Evolutionary conservation across 2,113 vertebrate species (phyloP).

Genomic region (Notarius quadriscutis): DNA sequence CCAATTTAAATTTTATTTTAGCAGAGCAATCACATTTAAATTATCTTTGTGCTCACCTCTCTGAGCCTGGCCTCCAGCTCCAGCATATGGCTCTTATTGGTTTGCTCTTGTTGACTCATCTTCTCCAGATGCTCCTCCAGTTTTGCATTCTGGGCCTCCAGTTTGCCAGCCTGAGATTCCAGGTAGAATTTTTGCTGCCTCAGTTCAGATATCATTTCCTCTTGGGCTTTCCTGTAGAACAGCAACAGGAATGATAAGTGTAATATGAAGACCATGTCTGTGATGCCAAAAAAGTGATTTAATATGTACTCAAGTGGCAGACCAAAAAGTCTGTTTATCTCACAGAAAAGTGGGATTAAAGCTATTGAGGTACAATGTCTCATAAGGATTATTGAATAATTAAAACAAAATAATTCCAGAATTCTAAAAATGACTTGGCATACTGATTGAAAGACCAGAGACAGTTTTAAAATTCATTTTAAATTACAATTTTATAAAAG

Average conservation of each 20-base stretch:
- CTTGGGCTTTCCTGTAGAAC: conserved; percentile 91
- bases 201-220: conserved; percentile 99
- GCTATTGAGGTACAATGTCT: neutral
- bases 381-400: neutral
- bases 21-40: neutral
- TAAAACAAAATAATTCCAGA: neutral
- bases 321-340: neutral
- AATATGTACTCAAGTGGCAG: neutral
- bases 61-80: conserved; percentile 89
- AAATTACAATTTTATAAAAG: neutral
- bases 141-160: conserved; percentile 97
- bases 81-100: conserved; percentile 86
- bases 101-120: conserved; percentile 94
- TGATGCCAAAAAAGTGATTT: neutral
- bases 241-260: neutral
- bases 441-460: neutral
- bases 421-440: neutral
- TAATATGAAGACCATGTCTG: neutral
- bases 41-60: conserved; percentile 77
- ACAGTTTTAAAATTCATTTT: neutral
- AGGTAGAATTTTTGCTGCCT: conserved; percentile 99
- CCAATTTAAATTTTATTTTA: neutral
- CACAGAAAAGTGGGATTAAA: neutral
- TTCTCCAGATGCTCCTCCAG: conserved; percentile 97
- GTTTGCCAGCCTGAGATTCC: conserved; percentile 95